Base-by-base conservation (phyloP, 1,140 invertebrate species). In the Nixonia krombeini region DNA sequence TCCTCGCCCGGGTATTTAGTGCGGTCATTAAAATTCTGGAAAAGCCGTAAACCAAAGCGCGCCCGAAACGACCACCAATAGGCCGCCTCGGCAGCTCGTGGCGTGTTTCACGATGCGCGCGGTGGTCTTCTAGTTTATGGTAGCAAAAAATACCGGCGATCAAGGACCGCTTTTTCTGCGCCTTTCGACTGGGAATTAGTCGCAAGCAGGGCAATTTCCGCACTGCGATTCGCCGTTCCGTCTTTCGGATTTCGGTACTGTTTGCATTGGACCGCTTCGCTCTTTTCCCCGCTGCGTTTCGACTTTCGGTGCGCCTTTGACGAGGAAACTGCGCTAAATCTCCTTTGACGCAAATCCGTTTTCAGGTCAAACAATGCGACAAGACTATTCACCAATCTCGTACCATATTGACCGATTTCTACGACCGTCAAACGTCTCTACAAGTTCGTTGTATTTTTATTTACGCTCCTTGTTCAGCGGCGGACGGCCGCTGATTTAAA, bases 11-110 rank as follows among this genome's bases (percentile, higher is more conserved):
- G 65, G 66, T 61, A 61, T 82, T 81, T 78, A 77, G 72, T 73
- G 63, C 40, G 45, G 71, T 73, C 74, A 74, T 83, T 81, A 82
- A 82, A 83, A 81, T 82, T 83, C 78, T 79, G 75, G 73, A 78
- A 82, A 81, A 79, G 79, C 73, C 70, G 72, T 82, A 82, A 82
- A 82, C 74, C 50, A 33, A 35, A 66, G 59, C 63, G 63, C 55
- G 37, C 53, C 74, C 50, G 41, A 35, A 66, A 66, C 63, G 63
- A 59, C 44, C 53, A 23, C 50, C 61, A 37, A 51, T 46, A 45
- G 51, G 26, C 52, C 40, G 42, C 41, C 63, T 53, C 4, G 26
- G 47, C 18, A 15, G 17, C n/a, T 21, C 26, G 47, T 62, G 65
- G 61, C 61, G 62, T 57, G 58, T 61, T 45, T 62, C 33, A 47